Base-by-base conservation (phyloP, 2,113 vertebrate genomes). In the Oostethus manadensis region DNA sequence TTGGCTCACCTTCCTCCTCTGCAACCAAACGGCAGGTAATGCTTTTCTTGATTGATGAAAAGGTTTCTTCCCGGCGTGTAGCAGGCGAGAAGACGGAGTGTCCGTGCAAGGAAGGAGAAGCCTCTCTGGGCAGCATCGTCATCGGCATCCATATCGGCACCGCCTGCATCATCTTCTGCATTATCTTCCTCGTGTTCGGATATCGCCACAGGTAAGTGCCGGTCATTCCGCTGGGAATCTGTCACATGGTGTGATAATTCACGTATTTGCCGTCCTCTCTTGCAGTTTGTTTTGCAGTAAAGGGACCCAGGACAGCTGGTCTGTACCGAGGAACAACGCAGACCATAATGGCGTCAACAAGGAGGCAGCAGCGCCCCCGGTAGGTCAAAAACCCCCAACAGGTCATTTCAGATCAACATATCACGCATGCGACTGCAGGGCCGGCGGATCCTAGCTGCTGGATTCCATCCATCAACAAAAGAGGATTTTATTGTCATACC, bases 101-200 rank as follows among this genome's bases (percentile, higher is more conserved):
- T 68, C 73, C 82, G 58, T 92, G 91, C 53, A 56, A 82, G 29
- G 84, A 85, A 0, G 73, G 73, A 3, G 87, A 89, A 18, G 79
- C 80, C 33, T 86, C 84, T 0, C 66, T 90, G 29, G 81, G 86
- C 3, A 87, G 90, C 57, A 72, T 89, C 1, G 84, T 90, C 55
- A 80, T 91, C 2, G 91, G 89, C 35, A 86, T 91, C 51, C 89
- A 88, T 5, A 80, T 91, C 0, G 91, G 89, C 73, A 87, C 90
- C 20, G 89, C 91, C 56, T 91, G 89, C 79, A 91, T 90, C 65
- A 86, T 91, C 45, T 76, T 92, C 81, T 92, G 90, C 15, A 80
- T 92, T 1, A 87, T 93, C 35, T 89, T 90, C 71, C 86, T 92
- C 55, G 81, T 90, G 81, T 86, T 92, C 23, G 89, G 90, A 61